phyloP scores from a whole-genome alignment of 2,113 vertebrate species.

The Varanus salvator region DNA sequence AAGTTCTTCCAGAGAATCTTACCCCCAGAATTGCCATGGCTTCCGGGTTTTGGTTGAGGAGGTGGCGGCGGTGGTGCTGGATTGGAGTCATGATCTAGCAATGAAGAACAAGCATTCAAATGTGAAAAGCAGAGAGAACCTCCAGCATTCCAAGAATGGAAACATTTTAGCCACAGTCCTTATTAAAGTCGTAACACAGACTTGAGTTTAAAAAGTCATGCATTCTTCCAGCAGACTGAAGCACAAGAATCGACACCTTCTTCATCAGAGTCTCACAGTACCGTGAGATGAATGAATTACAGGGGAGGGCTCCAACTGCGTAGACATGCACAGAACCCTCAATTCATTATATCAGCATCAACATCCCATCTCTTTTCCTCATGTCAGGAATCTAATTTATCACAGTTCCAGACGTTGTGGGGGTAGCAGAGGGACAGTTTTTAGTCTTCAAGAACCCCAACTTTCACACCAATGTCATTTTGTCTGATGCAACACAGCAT shows the following conservation, averaged over 20 bases:
- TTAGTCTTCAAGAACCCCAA: too few species aligned
- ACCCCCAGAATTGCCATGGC: constrained; percentile 7
- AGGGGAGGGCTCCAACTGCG: too few species aligned
- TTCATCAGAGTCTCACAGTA: not conserved
- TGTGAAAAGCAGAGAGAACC: constrained; percentile 26
- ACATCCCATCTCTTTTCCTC: too few species aligned
- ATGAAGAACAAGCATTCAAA: constrained; percentile 16
- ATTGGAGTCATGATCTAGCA: constrained; percentile 34
- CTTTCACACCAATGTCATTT: too few species aligned
- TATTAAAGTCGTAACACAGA: too few species aligned
- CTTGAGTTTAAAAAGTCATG: not conserved
- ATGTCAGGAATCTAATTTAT: too few species aligned
- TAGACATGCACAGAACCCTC: too few species aligned
- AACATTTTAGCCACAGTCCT: not conserved
- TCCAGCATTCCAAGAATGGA: not conserved
- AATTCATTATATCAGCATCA: too few species aligned
- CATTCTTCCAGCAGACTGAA: not conserved
- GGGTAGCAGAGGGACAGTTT: too few species aligned
- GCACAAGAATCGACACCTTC: not conserved
- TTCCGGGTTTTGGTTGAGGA: constrained; percentile 37
- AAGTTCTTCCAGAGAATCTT: not conserved
- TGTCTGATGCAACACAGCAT: too few species aligned
- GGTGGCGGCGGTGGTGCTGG: not conserved
- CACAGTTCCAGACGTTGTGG: too few species aligned
- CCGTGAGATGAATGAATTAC: too few species aligned